These are phyloP conservation scores for Bombyx mandarina DNA, from an alignment of 1,140 invertebrate genomes.

Conservation along the genomic window DNA sequence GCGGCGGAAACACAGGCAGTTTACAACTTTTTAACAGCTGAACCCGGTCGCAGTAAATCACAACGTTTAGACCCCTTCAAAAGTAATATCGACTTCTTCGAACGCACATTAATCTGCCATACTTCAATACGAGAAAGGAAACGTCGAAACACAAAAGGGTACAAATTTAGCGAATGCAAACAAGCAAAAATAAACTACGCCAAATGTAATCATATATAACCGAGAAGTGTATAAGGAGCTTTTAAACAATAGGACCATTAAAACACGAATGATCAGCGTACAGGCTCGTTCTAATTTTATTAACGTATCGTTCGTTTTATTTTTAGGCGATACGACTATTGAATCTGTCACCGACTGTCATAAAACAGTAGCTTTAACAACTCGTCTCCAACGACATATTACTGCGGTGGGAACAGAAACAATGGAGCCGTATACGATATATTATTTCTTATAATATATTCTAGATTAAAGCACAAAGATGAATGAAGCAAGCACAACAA, in stretches of 20 bases:
- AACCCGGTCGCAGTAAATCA: conserved; percentile 61
- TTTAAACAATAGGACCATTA: not conserved
- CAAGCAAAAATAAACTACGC: conserved; percentile 15
- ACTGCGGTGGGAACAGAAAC: conserved; percentile 16
- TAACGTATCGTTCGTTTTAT: conserved; percentile 11
- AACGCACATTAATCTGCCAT: conserved; percentile 66
- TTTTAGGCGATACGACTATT: conserved; percentile 32
- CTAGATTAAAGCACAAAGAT: too few relatives aligned
- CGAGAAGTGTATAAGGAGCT: not conserved
- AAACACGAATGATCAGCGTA: too few relatives aligned
- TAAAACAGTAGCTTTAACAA: conserved; percentile 48
- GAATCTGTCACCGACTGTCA: conserved; percentile 44
- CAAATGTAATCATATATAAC: too few relatives aligned
- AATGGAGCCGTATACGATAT: not conserved
- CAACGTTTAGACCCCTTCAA: conserved; percentile 55
- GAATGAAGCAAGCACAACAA: too few relatives aligned
- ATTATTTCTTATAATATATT: too few relatives aligned
- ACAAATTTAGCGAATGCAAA: conserved; percentile 22
- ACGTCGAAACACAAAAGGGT: conserved; percentile 36
- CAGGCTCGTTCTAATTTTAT: conserved; percentile 8
- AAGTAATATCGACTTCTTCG: conserved; percentile 67
- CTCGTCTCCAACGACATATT: conserved; percentile 28
- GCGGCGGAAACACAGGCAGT: conserved; percentile 61
- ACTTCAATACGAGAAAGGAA: conserved; percentile 59
- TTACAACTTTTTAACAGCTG: conserved; percentile 67